Base-by-base conservation (phyloP, 2,113 vertebrate genomes). In the Glaucidium brasilianum region DNA sequence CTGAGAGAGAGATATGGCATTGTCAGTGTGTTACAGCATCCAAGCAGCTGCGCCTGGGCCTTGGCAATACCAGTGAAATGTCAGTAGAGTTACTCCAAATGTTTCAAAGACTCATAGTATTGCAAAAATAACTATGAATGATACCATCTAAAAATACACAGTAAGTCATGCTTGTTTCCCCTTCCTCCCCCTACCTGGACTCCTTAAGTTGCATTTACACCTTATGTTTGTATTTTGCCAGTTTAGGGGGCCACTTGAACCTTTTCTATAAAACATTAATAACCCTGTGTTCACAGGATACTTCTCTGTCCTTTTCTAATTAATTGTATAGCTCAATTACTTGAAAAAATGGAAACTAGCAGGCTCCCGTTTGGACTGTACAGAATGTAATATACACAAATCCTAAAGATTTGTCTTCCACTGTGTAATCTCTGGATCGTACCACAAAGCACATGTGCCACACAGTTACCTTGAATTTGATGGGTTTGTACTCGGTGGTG, bases 71-170 rank as follows among this genome's bases (percentile, higher is more conserved):
- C 85, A 60, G 39, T 4, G 43, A 77, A 71, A 62, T 11, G 26
- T 41, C 85, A 78, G 8, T 4, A 69, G 53, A 73, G 55, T 92
- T 67, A 26, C 68, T 83, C 41, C 64, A 91, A 93, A 89, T 4
- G 8, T 29, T 92, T 72, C 68, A 77, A 92, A 90, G 87, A 47
- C 63, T 82, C 72, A 53, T 17, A 69, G 59, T 30, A 29, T 15
- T 78, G n/a, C 82, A 93, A n/a, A 96, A 91, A 92, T 76, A 94
- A 58, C 77, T 78, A 67, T 41, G 66, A 80, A 92, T 76, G 49
- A 66, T 32, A 55, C 78, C 32, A 26, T 30, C 66, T 83, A 78
- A 87, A 89, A 88, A 88, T 53, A 79, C 50, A 85, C 49, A 41
- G 41, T 22, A 94, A 93, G 93, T 95, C 19, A 56, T 53, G 63